Percentiles rank a stretch among this genome's conserved stretches.
These are phyloP conservation scores for Dicerorhinus sumatrensis DNA, from an alignment of 2,113 vertebrate species.

Conservation along the genomic window DNA sequence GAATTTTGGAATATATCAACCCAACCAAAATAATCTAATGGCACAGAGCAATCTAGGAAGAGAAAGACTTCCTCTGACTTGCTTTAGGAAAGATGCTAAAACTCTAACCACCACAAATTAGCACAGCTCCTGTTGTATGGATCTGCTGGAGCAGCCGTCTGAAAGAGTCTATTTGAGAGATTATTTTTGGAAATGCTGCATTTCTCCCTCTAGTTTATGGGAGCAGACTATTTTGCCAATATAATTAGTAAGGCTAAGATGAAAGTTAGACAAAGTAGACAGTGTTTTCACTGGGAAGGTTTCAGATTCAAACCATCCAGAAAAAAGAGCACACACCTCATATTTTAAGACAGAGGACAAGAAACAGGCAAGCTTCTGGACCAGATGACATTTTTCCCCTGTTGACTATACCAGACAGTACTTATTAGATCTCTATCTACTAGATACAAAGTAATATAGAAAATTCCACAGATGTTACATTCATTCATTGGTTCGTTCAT, in stretches of 20 bases:
- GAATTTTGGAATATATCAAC: slow-evolving; percentile 10
- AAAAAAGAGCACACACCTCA: not conserved
- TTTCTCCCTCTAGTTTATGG: not conserved
- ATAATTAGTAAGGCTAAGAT: slow-evolving; percentile 33
- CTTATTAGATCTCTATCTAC: not conserved
- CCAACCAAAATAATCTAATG: slow-evolving; percentile 34
- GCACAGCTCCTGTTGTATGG: not conserved
- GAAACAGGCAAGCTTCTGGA: not conserved
- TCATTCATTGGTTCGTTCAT: not conserved
- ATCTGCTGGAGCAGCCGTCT: not conserved
- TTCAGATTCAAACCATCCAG: not conserved
- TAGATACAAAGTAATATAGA: not conserved
- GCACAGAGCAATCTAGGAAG: not conserved
- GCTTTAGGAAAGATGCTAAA: slow-evolving; percentile 3
- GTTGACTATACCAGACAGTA: not conserved
- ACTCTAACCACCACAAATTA: not conserved
- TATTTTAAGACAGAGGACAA: slow-evolving; percentile 31
- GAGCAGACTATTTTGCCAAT: slow-evolving; percentile 39
- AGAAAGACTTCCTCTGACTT: slow-evolving; percentile 42
- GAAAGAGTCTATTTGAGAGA: not conserved
- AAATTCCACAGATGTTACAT: not conserved
- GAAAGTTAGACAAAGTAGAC: slow-evolving; percentile 39
- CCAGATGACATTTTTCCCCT: not conserved
- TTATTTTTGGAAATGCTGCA: not conserved
- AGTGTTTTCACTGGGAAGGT: not conserved